phyloP scores from a whole-genome alignment of 2,888 invertebrate species.

The Drosophila barbarae region DNA sequence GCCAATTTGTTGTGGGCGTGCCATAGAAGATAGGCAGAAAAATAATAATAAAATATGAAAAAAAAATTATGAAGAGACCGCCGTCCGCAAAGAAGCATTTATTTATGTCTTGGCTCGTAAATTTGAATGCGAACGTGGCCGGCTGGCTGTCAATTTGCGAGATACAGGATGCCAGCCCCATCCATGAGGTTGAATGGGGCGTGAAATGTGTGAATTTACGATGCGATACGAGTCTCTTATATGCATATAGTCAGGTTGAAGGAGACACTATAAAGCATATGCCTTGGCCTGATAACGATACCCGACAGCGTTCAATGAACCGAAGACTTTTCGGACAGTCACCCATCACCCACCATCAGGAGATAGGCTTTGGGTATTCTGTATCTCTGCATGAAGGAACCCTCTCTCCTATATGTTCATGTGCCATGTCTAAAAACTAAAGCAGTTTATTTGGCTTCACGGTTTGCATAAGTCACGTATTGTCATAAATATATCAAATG shows the following conservation, averaged over 20 bases:
- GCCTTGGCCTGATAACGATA: constrained; percentile 18
- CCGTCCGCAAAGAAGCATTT: constrained; percentile 32
- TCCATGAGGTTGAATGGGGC: constrained; percentile 53
- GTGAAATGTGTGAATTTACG: constrained; percentile 68
- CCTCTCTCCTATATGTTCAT: not conserved
- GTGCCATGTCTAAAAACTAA: not conserved
- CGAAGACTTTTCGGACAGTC: constrained; percentile 32
- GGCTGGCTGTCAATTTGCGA: constrained; percentile 60
- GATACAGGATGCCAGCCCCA: constrained; percentile 54
- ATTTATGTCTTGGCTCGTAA: constrained; percentile 64
- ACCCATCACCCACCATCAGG: constrained; percentile 19
- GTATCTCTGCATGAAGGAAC: not conserved
- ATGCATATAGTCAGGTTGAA: constrained; percentile 51
- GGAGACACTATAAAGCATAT: constrained; percentile 17
- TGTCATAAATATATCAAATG: constrained; percentile 45
- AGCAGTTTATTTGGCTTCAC: constrained; percentile 7
- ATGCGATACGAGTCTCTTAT: constrained; percentile 43
- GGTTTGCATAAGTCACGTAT: constrained; percentile 63
- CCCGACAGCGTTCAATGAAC: constrained; percentile 67
- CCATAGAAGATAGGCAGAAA: constrained; percentile 12
- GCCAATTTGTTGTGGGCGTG: constrained; percentile 42
- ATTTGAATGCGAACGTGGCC: constrained; percentile 62
- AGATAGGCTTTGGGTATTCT: constrained; percentile 15
- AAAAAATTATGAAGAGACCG: constrained; percentile 34
- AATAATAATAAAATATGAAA: constrained; percentile 34